Percentiles rank a stretch among this genome's conserved stretches.
Evolutionary conservation across 2,113 vertebrate genomes (phyloP).

Genomic region (Camelus bactrianus): DNA sequence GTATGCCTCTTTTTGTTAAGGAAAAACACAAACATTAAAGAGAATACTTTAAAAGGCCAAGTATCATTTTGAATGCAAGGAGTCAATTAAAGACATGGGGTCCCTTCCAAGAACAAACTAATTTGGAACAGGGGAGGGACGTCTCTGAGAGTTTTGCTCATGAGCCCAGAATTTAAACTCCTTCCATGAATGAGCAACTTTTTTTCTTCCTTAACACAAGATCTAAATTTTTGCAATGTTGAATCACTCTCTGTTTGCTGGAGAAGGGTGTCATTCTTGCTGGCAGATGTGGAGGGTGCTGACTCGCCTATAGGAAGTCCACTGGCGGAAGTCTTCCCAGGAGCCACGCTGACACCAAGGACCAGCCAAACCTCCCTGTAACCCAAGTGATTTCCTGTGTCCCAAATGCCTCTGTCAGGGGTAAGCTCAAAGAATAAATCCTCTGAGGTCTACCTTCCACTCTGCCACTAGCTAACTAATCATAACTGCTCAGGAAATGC

Average conservation of each 20-base stretch:
- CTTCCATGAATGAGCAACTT: not conserved
- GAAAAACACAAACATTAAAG: conserved; percentile 51
- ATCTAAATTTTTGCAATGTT: not conserved
- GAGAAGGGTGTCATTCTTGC: not conserved
- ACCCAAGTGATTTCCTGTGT: conserved; percentile 7
- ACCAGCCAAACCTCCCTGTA: not conserved
- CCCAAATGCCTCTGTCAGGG: conserved; percentile 31
- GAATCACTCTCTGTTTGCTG: not conserved
- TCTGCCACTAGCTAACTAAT: not conserved
- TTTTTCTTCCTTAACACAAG: conserved; percentile 14
- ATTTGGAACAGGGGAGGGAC: not conserved
- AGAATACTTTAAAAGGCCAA: conserved; percentile 39
- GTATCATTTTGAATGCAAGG: conserved; percentile 56
- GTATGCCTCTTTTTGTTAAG: conserved; percentile 52
- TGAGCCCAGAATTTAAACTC: conserved; percentile 56
- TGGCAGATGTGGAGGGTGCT: not conserved
- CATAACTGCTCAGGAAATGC: not conserved
- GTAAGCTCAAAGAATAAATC: not conserved
- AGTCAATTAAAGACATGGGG: conserved; percentile 48
- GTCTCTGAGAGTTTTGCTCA: not conserved
- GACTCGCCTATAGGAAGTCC: not conserved
- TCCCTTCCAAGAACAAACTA: conserved; percentile 62
- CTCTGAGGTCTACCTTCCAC: not conserved
- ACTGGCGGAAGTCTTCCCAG: not conserved
- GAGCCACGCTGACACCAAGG: not conserved